phyloP scores from a whole-genome alignment of 2,113 vertebrate genomes.

The Heteronetta atricapilla region DNA sequence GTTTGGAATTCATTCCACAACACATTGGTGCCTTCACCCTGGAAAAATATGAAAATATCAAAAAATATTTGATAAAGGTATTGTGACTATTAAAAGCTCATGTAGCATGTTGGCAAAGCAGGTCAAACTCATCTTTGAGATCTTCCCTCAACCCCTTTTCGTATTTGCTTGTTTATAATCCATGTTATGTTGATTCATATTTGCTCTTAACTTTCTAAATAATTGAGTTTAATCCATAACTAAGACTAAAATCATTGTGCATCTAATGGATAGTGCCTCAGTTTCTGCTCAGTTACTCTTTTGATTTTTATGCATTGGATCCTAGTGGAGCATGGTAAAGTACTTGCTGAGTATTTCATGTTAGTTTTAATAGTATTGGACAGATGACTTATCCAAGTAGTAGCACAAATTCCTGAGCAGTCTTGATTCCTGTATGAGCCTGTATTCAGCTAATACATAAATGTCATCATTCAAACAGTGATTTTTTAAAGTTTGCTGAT shows the following conservation, averaged over 20 bases:
- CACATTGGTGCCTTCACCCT: slow-evolving; percentile 86
- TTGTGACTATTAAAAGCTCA: background rate
- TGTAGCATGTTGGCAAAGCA: background rate
- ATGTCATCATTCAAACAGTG: background rate
- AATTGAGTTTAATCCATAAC: background rate
- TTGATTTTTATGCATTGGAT: background rate
- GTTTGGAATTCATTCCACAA: slow-evolving; percentile 92
- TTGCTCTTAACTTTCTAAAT: background rate
- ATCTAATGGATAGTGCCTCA: background rate
- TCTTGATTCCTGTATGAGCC: background rate
- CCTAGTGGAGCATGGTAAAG: background rate
- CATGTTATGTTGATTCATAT: background rate
- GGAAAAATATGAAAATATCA: slow-evolving; percentile 89
- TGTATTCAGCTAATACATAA: background rate
- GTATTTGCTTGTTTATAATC: background rate
- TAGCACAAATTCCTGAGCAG: background rate
- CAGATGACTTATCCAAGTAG: background rate
- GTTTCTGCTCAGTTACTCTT: background rate
- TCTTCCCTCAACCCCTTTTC: background rate
- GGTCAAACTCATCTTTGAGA: background rate
- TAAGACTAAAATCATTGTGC: background rate
- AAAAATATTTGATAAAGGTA: slow-evolving; percentile 93
- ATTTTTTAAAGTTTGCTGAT: background rate
- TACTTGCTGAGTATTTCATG: background rate
- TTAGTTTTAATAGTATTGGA: background rate